A percentile compares a stretch with the other conserved stretches of the same genome.
Evolutionary conservation across 2,888 invertebrate genomes (phyloP).

Genomic region (Mimumesa dahlbomi): DNA sequence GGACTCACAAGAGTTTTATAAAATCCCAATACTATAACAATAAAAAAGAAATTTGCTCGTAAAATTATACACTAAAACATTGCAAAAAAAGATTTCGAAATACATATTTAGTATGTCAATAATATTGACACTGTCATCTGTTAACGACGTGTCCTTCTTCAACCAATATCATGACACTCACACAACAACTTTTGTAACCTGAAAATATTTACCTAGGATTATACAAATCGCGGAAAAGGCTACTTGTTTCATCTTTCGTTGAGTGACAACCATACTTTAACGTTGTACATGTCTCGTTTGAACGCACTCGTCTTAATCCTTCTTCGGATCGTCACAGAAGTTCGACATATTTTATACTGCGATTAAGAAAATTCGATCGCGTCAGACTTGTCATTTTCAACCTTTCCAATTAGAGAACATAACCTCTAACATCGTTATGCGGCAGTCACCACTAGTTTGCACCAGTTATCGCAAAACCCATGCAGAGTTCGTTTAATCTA

Average conservation of each 20-base stretch:
- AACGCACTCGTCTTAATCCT: constrained; percentile 27
- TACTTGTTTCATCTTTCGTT: constrained; percentile 77
- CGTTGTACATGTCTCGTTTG: constrained; percentile 52
- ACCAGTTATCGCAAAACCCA: not conserved
- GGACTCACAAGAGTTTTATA: constrained; percentile 79
- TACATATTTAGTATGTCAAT: no score
- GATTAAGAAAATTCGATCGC: constrained; percentile 1
- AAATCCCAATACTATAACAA: constrained; percentile 78
- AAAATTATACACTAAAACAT: not conserved
- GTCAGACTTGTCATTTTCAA: constrained; percentile 25
- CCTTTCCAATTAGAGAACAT: not conserved
- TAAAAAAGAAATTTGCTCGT: not conserved
- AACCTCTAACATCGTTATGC: not conserved
- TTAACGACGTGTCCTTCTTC: no score
- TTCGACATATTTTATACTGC: constrained; percentile 11
- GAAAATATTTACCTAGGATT: constrained; percentile 71
- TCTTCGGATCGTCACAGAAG: constrained; percentile 12
- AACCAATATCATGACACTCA: no score
- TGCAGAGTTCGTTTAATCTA: not conserved
- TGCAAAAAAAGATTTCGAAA: not conserved
- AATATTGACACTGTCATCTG: not conserved
- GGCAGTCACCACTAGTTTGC: no score
- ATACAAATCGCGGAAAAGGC: constrained; percentile 72
- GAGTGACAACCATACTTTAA: constrained; percentile 72
- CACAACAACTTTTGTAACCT: not conserved